Evolutionary conservation across 2,888 invertebrate species (phyloP).

Genomic region (Helobdella robusta): DNA sequence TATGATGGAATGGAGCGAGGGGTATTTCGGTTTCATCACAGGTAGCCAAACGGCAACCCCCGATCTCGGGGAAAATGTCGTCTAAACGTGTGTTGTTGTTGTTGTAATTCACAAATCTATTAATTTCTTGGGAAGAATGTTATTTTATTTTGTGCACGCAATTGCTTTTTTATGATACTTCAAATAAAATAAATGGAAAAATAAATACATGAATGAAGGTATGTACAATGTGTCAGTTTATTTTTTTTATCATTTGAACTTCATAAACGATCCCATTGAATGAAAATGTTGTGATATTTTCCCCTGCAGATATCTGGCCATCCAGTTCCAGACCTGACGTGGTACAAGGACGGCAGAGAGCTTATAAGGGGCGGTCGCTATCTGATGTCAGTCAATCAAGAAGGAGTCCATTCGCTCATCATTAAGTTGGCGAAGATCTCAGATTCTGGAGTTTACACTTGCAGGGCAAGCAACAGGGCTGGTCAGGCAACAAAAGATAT

Average conservation of each 20-base stretch:
- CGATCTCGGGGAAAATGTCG: too few relatives aligned
- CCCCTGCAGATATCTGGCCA: constrained; percentile 12
- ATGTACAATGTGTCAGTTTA: constrained; percentile 51
- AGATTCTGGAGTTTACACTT: constrained; percentile 80
- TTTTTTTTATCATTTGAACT: not conserved
- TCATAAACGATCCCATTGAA: not conserved
- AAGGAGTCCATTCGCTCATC: constrained; percentile 88
- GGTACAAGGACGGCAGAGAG: constrained; percentile 53
- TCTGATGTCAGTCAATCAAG: constrained; percentile 75
- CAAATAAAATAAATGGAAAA: too few relatives aligned
- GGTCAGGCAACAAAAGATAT: constrained; percentile 87
- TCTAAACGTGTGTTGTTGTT: too few relatives aligned
- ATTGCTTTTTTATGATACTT: too few relatives aligned
- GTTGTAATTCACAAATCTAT: too few relatives aligned
- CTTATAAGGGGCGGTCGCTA: constrained; percentile 74
- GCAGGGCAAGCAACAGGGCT: constrained; percentile 84
- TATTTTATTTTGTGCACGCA: too few relatives aligned
- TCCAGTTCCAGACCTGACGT: constrained; percentile 22
- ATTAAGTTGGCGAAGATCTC: constrained; percentile 79
- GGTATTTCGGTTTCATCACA: too few relatives aligned
- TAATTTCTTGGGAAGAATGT: too few relatives aligned
- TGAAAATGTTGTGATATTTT: not conserved
- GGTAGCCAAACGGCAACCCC: too few relatives aligned
- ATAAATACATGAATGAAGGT: constrained; percentile 72
- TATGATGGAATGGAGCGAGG: too few relatives aligned